Conservation (phyloP, 2,888 invertebrate species). For the Vesta saturnalis region DNA sequence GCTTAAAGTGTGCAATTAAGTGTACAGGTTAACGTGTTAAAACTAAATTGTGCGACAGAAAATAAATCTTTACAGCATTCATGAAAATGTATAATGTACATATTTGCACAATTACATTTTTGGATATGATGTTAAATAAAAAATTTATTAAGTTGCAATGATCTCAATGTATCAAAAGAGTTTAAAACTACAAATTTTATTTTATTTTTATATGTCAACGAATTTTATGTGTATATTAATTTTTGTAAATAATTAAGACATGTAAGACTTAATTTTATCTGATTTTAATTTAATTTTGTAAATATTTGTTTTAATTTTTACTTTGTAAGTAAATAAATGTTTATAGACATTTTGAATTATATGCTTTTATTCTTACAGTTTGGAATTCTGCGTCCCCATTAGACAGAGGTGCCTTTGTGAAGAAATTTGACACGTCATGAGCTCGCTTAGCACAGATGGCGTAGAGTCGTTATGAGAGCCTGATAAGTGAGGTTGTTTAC, state of each 20-base stretch:
- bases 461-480: too few species aligned
- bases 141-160: slow-evolving; percentile 11
- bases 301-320: slow-evolving; percentile 55
- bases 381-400: too few species aligned
- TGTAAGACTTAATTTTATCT: slow-evolving; percentile 52
- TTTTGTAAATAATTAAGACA: slow-evolving; percentile 54
- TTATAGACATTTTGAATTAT: slow-evolving; percentile 41
- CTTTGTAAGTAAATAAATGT: slow-evolving; percentile 62
- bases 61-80: too few species aligned
- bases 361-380: too few species aligned
- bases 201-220: slow-evolving; percentile 26
- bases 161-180: slow-evolving; percentile 20
- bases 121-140: not conserved
- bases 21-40: slow-evolving; percentile 2
- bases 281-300: slow-evolving; percentile 53
- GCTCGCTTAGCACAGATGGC: too few species aligned
- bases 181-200: slow-evolving; percentile 19
- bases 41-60: too few species aligned
- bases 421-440: too few species aligned
- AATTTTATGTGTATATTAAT: slow-evolving; percentile 47
- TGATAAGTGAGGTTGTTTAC: too few species aligned
- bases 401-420: too few species aligned
- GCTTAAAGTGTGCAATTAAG: slow-evolving; percentile 14
- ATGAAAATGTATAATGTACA: not conserved
- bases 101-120: not conserved